Conservation (phyloP, 1,140 invertebrate genomes). For the Cherax destructor region DNA sequence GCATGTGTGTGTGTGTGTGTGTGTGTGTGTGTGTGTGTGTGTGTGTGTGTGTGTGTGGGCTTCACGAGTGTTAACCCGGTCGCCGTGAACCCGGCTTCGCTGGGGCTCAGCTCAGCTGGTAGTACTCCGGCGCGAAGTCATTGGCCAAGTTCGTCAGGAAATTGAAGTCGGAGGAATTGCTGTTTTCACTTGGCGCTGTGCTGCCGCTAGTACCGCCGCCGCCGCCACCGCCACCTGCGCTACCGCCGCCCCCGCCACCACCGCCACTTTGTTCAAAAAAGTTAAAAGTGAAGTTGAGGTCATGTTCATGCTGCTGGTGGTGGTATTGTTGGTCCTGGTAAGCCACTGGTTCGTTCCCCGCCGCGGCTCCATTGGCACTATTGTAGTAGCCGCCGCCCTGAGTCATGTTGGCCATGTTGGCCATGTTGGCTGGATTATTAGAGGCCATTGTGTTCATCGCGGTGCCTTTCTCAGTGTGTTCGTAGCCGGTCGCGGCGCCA, state of each 20-base stretch:
- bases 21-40: background rate
- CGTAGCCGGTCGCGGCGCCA: constrained; percentile 50
- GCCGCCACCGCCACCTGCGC: constrained; percentile 23
- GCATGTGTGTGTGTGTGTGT: background rate
- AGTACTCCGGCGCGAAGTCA: constrained; percentile 93
- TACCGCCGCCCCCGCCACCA: constrained; percentile 40
- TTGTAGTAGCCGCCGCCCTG: constrained; percentile 73
- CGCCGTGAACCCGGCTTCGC: background rate
- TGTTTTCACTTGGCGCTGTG: constrained; percentile 84
- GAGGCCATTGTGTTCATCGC: constrained; percentile 57
- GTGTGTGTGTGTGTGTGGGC: background rate
- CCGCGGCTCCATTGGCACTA: constrained; percentile 19
- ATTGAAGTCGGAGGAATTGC: constrained; percentile 93
- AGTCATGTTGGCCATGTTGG: constrained; percentile 63
- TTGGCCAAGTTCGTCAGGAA: constrained; percentile 92
- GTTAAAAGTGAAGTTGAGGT: constrained; percentile 73
- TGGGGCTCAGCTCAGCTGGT: constrained; percentile 83
- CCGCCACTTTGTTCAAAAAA: constrained; percentile 72
- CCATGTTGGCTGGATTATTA: constrained; percentile 61
- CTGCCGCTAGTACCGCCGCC: constrained; percentile 55
- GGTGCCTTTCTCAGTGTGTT: constrained; percentile 59
- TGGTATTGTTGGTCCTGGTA: constrained; percentile 73
- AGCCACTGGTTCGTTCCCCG: constrained; percentile 41
- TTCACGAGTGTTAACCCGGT: background rate
- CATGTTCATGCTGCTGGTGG: constrained; percentile 70